These are phyloP conservation scores for Shargacucullia verbasci DNA, from an alignment of 2,888 invertebrate genomes.

Conservation along the genomic window DNA sequence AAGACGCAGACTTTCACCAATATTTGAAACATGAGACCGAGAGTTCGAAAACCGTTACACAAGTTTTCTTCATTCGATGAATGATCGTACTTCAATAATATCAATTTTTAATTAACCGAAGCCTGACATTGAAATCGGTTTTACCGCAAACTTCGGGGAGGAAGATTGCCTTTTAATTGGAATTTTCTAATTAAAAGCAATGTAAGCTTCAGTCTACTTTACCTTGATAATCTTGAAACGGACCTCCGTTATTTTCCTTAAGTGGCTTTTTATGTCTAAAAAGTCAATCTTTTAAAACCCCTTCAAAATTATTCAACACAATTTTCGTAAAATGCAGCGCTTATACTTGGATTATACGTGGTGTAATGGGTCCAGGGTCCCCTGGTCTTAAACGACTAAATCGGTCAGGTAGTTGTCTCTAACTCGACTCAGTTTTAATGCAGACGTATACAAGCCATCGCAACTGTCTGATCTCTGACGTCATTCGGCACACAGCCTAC, in stretches of 20 bases:
- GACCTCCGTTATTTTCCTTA: conserved; percentile 1
- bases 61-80: conserved; percentile 3
- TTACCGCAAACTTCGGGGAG: conserved; percentile 26
- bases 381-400: no score
- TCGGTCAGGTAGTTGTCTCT: background rate
- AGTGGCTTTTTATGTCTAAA: background rate
- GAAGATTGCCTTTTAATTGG: conserved; percentile 35
- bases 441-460: background rate
- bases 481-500: conserved; percentile 21
- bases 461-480: conserved; percentile 11
- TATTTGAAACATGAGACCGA: no score
- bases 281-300: no score
- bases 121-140: conserved; percentile 31
- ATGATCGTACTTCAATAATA: conserved; percentile 19
- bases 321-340: no score
- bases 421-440: background rate
- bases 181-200: conserved; percentile 44
- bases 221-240: conserved; percentile 12
- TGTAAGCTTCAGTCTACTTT: conserved; percentile 7
- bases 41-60: background rate
- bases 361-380: no score
- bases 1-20: background rate
- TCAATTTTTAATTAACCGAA: conserved; percentile 31
- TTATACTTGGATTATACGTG: no score
- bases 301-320: no score